Conservation (phyloP, 23 tunicate species). For the Styela clava region DNA sequence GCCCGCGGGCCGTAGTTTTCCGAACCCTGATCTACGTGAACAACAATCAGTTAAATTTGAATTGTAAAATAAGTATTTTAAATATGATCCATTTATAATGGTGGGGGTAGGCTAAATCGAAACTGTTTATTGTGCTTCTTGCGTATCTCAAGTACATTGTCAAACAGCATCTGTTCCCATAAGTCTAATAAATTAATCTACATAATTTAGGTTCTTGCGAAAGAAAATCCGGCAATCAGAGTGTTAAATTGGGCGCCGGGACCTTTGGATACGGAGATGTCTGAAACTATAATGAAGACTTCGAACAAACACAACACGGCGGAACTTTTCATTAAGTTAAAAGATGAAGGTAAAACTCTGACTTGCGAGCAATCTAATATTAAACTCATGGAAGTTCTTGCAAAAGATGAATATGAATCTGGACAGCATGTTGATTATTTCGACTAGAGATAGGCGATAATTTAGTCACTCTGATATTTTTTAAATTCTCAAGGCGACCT, state of each 20-base stretch:
- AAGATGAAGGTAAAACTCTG: constrained; percentile 19
- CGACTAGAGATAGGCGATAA: no score
- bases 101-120: no score
- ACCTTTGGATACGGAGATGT: constrained; percentile 77
- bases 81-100: no score
- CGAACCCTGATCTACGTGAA: no score
- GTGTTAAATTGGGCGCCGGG: constrained; percentile 85
- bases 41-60: no score
- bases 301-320: constrained; percentile 19
- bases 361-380: constrained; percentile 39
- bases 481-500: no score
- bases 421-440: constrained; percentile 72
- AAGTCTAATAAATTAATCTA: no score
- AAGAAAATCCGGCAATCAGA: constrained; percentile 47
- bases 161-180: no score
- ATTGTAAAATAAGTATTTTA: no score
- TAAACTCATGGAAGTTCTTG: constrained; percentile 40
- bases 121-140: no score
- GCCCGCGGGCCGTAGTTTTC: no score
- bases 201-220: constrained; percentile 56
- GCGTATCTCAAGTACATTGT: no score
- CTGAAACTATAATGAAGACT: not conserved
- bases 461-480: not conserved
- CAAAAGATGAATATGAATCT: constrained; percentile 39
- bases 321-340: constrained; percentile 3